phyloP scores from a whole-genome alignment of 2,113 vertebrate genomes.

The Girardinichthys multiradiatus region DNA sequence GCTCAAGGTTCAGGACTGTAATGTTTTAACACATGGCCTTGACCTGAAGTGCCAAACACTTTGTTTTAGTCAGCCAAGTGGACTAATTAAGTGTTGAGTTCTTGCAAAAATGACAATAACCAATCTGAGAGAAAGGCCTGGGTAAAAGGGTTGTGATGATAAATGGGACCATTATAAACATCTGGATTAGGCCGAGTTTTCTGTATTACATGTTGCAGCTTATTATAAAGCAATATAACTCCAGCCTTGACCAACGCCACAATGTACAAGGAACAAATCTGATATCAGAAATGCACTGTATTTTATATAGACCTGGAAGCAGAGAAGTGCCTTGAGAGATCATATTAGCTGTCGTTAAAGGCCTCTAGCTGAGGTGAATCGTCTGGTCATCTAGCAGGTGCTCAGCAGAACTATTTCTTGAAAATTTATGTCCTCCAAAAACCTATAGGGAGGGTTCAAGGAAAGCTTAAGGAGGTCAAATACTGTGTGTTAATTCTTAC shows the following conservation, averaged over 20 bases:
- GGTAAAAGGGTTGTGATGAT: slow-evolving; percentile 23
- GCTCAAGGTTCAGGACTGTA: slow-evolving; percentile 24
- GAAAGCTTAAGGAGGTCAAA: slow-evolving; percentile 53
- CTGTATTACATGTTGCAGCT: slow-evolving; percentile 33
- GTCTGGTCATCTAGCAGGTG: slow-evolving; percentile 57
- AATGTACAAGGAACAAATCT: slow-evolving; percentile 3
- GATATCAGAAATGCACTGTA: slow-evolving; percentile 12
- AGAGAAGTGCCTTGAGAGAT: slow-evolving; percentile 50
- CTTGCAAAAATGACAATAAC: slow-evolving; percentile 49
- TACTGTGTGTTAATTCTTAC: slow-evolving; percentile 52
- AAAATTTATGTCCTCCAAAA: slow-evolving; percentile 72
- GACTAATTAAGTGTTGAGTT: slow-evolving; percentile 72
- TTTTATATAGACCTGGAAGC: slow-evolving; percentile 51
- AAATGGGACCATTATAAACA: slow-evolving; percentile 41
- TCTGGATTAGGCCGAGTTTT: slow-evolving; percentile 36
- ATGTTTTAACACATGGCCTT: slow-evolving; percentile 48
- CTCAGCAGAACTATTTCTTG: slow-evolving; percentile 53
- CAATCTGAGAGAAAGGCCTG: slow-evolving; percentile 8
- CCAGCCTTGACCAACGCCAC: slow-evolving; percentile 44
- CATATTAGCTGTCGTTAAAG: slow-evolving; percentile 58
- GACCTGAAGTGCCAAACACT: slow-evolving; percentile 59
- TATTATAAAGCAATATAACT: slow-evolving; percentile 48
- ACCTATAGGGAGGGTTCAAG: slow-evolving; percentile 60
- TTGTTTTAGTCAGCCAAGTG: slow-evolving; percentile 41
- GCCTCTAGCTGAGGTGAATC: slow-evolving; percentile 33